A percentile compares a stretch with the other conserved stretches of the same genome.
Conservation (phyloP, 2,797 vertebrate species). For the Rhabdomys pumilio region DNA sequence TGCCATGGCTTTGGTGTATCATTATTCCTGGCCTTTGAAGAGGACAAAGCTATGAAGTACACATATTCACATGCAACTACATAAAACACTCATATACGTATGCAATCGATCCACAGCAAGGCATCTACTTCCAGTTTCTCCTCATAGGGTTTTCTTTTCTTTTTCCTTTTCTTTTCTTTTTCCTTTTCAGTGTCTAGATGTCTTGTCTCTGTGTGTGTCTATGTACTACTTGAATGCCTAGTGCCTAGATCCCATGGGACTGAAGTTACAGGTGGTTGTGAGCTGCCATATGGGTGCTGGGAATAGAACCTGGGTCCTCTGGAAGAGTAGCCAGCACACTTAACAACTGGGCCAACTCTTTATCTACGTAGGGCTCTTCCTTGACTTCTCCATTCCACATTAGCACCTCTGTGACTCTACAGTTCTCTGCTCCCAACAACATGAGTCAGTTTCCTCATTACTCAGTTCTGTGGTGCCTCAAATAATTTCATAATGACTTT, state of each 20-base stretch:
- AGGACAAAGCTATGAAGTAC: constrained; percentile 1
- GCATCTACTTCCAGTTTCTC: neutral
- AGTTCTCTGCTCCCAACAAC: neutral
- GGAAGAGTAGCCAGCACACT: neutral
- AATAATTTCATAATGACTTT: constrained; percentile 41
- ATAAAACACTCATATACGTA: neutral
- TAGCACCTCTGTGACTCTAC: neutral
- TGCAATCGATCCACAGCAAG: neutral
- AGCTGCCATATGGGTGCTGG: neutral
- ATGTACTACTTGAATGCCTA: neutral
- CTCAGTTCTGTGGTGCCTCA: neutral
- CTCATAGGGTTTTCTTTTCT: neutral
- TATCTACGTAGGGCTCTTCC: neutral
- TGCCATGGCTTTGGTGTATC: neutral
- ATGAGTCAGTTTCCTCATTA: neutral
- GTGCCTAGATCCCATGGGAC: too few relatives aligned
- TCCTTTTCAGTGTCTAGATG: neutral
- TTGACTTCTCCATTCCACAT: neutral
- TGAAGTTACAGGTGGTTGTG: neutral
- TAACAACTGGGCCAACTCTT: neutral
- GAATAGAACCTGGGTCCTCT: neutral
- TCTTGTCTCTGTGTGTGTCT: neutral
- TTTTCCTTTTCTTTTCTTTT: neutral
- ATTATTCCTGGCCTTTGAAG: constrained; percentile 27
- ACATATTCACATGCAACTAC: neutral